Evolutionary conservation across 2,113 vertebrate genomes (phyloP), one percentile per base, ranked within the genome.

Genomic region (Leptobrachium ailaonicum): DNA sequence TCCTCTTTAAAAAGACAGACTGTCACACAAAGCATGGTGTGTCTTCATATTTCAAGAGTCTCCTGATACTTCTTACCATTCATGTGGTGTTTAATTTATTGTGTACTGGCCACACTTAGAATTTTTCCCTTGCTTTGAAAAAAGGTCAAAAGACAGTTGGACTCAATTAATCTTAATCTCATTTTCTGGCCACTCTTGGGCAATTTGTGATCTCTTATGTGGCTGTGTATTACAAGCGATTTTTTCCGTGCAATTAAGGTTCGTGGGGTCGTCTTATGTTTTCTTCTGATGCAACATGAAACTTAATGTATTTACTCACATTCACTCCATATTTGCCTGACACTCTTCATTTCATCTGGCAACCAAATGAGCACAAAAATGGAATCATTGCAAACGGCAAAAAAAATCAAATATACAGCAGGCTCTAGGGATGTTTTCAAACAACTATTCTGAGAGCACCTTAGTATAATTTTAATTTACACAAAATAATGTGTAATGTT

Each of bases 101-200:
- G 60, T 84, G 20, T 60, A 9, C 56, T 62, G 20, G 9, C 62
- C 73, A 44, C 42, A 54, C 67, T 32, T 71, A 76, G 12, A 45
- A 2, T 42, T 60, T 70, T 53, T 14, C 20, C 3, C 56, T 0
- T 41, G 3, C 2, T 63, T 62, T 56, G 68, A 79, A 73, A 42
- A 56, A 75, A 66, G 73, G 73, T 66, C 60, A 75, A 75, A 76
- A 68, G 64, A 76, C 75, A 76, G 62, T 67, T 68, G 64, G 75
- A 68, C 63, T 76, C 75, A 56, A 76, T 76, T 76, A 67, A 76
- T 76, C 75, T 68, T 76, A 50, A 53, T 6, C 75, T 76, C 50
- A 44, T 76, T 56, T 76, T 76, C 63, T 68, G 50, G 75, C 50
- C 63, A 76, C 47, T 45, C 64, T 41, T 42, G 50, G 64, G 2